Evolutionary conservation across 2,888 invertebrate species (phyloP).

Genomic region (Athalia cordata): DNA sequence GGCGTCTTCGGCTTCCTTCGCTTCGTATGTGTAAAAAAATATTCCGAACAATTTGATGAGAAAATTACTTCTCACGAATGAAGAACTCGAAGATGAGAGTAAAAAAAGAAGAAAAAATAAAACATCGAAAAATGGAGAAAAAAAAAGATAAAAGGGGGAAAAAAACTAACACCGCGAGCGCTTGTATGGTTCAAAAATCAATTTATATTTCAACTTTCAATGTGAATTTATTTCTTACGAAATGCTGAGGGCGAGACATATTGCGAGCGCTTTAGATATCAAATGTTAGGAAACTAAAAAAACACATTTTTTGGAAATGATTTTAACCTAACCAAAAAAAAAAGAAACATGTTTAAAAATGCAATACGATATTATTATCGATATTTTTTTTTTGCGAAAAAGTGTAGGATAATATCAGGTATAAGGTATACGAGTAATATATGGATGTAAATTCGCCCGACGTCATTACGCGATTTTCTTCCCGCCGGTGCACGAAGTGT

Average conservation of each 20-base stretch:
- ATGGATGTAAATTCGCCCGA: conserved; percentile 35
- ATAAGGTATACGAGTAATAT: too few species aligned
- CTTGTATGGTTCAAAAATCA: too few species aligned
- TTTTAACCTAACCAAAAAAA: background rate
- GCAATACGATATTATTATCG: background rate
- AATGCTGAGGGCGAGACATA: too few species aligned
- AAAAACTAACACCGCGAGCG: background rate
- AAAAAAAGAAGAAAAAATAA: background rate
- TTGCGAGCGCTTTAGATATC: too few species aligned
- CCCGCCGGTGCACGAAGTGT: conserved; percentile 2
- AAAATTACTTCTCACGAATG: conserved; percentile 18
- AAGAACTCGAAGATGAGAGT: background rate
- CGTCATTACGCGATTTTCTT: conserved; percentile 44
- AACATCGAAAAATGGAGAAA: background rate
- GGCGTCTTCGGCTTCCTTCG: too few species aligned
- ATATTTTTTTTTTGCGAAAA: too few species aligned
- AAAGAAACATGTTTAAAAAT: background rate
- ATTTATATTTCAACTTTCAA: too few species aligned
- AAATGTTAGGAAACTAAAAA: too few species aligned
- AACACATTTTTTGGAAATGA: too few species aligned
- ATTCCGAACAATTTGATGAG: conserved; percentile 43
- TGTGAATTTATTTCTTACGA: background rate
- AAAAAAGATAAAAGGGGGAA: background rate
- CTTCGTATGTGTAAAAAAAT: background rate
- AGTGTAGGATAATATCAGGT: too few species aligned